Base-by-base conservation (phyloP, 2,797 vertebrate species). In the Cirrhinus molitorella region DNA sequence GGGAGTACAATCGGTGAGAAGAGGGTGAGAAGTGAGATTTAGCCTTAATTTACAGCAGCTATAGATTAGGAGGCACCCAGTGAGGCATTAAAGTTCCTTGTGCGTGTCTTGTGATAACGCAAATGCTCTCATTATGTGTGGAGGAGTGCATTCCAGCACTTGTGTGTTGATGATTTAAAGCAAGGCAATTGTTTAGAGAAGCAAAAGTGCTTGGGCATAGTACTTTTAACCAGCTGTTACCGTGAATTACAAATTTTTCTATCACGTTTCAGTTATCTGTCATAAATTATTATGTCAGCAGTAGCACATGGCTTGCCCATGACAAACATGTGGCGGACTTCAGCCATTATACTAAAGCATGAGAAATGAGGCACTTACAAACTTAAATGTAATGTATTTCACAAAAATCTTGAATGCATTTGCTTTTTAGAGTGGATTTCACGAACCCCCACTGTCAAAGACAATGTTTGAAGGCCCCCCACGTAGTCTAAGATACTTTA, bases 81-180 rank as follows among this genome's bases (percentile, higher is more conserved):
- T 43, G 23, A 37, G 65, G 65, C 37, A 84, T 79, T 31, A 79
- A 81, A 84, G 31, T 82, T 72, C 21, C 61, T 66, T 34, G 43
- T 75, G 49, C 47, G 23, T 61, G 25, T 88, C 67, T 85, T 67
- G 49, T 49, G 81, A 80, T 86, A 74, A 80, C 19, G 37, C 49
- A 66, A 59, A 40, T 80, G 19, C 72, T 40, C 28, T 40, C 28
- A 55, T 82, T 76, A 75, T 80, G 68, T 61, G 74, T 70, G 75
- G 28, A 83, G 84, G 79, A 84, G 79, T 77, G 74, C 78, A 85
- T 84, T 79, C 84, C 84, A 80, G 66, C 4, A 19, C 37, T 3
- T 3, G 40, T 57, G 34, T 74, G 77, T 72, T 70, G 34, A 79
- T 23, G 25, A 76, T 25, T 68, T 43, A 68, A 81, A 55, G 80